Percentiles rank a stretch among this genome's conserved stretches.
Conservation (phyloP, 2,797 vertebrate genomes). For the Melanotaenia parkinsoni region DNA sequence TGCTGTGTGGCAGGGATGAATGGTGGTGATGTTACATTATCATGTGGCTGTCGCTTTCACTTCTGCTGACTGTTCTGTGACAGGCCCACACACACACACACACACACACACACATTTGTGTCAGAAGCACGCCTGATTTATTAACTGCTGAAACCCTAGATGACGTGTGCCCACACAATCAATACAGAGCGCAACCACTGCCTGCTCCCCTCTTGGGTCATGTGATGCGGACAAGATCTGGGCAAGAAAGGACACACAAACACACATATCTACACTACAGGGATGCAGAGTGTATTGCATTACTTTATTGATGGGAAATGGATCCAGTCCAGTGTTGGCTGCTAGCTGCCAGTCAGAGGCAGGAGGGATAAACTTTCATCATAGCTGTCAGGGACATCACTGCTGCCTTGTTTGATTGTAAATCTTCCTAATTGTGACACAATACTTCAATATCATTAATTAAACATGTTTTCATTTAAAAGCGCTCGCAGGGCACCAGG, state of each 20-base stretch:
- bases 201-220: conserved; percentile 70
- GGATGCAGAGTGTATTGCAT: conserved; percentile 81
- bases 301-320: conserved; percentile 89
- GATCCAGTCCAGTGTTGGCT: conserved; percentile 82
- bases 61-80: conserved; percentile 79
- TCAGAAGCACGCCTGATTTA: conserved; percentile 81
- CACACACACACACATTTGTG: conserved; percentile 47
- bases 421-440: conserved; percentile 98
- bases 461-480: conserved; percentile 97
- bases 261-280: conserved; percentile 58
- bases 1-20: conserved; percentile 84
- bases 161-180: conserved; percentile 81
- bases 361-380: conserved; percentile 91
- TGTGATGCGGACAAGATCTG: conserved; percentile 66
- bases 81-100: conserved; percentile 78
- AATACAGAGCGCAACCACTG: conserved; percentile 74
- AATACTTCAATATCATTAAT: conserved; percentile 98
- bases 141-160: conserved; percentile 80
- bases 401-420: conserved; percentile 94
- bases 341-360: conserved; percentile 90
- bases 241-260: conserved; percentile 59
- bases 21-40: conserved; percentile 87
- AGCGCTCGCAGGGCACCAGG: conserved; percentile 84
- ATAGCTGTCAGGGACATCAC: conserved; percentile 96
- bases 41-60: conserved; percentile 81